These are phyloP conservation scores for Cryptocheilus praepositus DNA, from an alignment of 2,888 invertebrate species.

Conservation along the genomic window DNA sequence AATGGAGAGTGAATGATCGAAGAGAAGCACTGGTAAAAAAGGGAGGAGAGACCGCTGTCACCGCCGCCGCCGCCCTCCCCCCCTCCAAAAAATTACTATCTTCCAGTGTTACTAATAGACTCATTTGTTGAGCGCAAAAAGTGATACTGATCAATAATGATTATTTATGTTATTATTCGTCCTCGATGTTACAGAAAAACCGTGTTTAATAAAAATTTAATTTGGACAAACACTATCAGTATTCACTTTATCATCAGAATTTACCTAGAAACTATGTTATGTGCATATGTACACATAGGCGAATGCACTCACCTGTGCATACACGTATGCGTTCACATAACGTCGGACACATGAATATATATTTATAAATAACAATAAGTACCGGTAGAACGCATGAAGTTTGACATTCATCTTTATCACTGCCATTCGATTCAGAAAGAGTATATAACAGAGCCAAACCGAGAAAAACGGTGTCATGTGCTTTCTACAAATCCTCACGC, in stretches of 20 bases:
- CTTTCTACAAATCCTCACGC: too few species aligned
- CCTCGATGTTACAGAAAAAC: constrained; percentile 74
- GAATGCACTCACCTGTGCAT: background rate
- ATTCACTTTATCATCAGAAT: constrained; percentile 46
- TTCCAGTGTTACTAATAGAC: constrained; percentile 73
- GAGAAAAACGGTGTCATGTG: too few species aligned
- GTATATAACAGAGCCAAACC: too few species aligned
- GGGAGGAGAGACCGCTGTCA: constrained; percentile 40
- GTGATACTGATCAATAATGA: constrained; percentile 73
- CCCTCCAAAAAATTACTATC: constrained; percentile 64
- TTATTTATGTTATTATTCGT: constrained; percentile 74
- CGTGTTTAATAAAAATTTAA: constrained; percentile 75
- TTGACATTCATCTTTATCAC: constrained; percentile 48
- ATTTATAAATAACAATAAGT: constrained; percentile 21
- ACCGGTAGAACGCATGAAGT: constrained; percentile 35
- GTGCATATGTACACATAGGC: constrained; percentile 6
- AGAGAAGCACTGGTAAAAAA: constrained; percentile 39
- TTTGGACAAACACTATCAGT: constrained; percentile 69
- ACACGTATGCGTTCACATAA: background rate
- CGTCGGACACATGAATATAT: constrained; percentile 16
- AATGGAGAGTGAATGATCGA: constrained; percentile 22
- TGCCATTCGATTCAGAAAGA: constrained; percentile 44
- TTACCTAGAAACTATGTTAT: constrained; percentile 27
- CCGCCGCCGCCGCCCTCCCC: constrained; percentile 35
- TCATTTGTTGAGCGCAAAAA: constrained; percentile 72